Percentiles rank a stretch among this genome's conserved stretches.
phyloP scores from a whole-genome alignment of 1,140 invertebrate genomes.

The Laupala kohalensis region DNA sequence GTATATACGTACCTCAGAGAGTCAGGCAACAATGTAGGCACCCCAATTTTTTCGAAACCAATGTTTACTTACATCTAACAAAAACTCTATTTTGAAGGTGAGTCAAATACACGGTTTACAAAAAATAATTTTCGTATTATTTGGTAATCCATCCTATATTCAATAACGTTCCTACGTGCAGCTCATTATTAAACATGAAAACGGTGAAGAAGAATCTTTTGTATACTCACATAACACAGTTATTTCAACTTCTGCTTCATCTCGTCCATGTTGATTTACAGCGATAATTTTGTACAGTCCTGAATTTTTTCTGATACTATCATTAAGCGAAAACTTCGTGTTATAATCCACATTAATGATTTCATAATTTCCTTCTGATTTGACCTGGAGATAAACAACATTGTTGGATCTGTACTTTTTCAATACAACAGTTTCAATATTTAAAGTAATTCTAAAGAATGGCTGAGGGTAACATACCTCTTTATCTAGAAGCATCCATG shows the following conservation, averaged over 20 bases:
- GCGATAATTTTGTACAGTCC: slow-evolving; percentile 85
- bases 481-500: slow-evolving; percentile 61
- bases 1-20: too few relatives aligned
- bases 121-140: background rate
- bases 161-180: background rate
- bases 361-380: slow-evolving; percentile 55
- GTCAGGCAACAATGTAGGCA: too few relatives aligned
- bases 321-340: slow-evolving; percentile 78
- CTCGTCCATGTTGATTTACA: slow-evolving; percentile 81
- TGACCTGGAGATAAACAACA: slow-evolving; percentile 14
- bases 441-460: background rate
- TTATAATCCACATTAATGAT: slow-evolving; percentile 86
- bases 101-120: too few relatives aligned
- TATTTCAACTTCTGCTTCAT: slow-evolving; percentile 86
- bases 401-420: background rate
- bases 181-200: background rate
- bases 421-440: background rate
- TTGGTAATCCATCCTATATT: background rate
- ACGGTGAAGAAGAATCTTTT: background rate
- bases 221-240: slow-evolving; percentile 65
- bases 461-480: slow-evolving; percentile 26
- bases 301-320: slow-evolving; percentile 68
- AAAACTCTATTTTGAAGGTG: too few relatives aligned
- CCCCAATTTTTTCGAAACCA: too few relatives aligned
- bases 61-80: too few relatives aligned